Conservation (phyloP, 2,888 invertebrate species). For the Patella depressa region DNA sequence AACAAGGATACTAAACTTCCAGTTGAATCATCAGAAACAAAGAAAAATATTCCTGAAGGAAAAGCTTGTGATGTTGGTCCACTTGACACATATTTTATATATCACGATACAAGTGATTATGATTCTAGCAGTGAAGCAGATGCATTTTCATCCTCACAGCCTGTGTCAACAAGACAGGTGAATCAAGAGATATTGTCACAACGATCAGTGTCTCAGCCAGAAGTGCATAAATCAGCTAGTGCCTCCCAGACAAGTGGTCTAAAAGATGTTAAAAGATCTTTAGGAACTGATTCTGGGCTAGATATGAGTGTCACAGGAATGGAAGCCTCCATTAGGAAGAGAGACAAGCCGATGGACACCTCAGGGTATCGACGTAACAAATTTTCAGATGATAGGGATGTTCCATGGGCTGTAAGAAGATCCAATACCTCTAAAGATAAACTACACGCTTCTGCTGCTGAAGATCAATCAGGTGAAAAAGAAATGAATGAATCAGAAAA, state of each 20-base stretch:
- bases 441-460: neutral
- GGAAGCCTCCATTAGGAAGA: neutral
- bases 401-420: neutral
- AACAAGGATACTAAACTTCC: constrained; percentile 13
- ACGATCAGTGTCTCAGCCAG: constrained; percentile 49
- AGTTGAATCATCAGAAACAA: neutral
- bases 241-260: constrained; percentile 12
- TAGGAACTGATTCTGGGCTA: constrained; percentile 54
- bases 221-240: constrained; percentile 34
- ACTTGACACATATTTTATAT: constrained; percentile 45
- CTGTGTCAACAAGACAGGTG: constrained; percentile 48
- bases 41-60: constrained; percentile 34
- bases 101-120: constrained; percentile 66
- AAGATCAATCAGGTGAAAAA: neutral
- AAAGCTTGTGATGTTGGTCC: constrained; percentile 63
- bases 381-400: neutral
- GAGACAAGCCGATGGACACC: neutral
- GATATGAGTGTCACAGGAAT: constrained; percentile 43
- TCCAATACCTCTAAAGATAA: neutral
- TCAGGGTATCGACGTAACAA: neutral
- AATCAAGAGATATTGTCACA: constrained; percentile 29
- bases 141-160: constrained; percentile 58
- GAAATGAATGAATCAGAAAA: neutral
- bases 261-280: constrained; percentile 37
- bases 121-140: constrained; percentile 61